Percentiles rank a stretch among this genome's conserved stretches.
Conservation (phyloP, 2,888 invertebrate species). For the Pseudococcus viburni region DNA sequence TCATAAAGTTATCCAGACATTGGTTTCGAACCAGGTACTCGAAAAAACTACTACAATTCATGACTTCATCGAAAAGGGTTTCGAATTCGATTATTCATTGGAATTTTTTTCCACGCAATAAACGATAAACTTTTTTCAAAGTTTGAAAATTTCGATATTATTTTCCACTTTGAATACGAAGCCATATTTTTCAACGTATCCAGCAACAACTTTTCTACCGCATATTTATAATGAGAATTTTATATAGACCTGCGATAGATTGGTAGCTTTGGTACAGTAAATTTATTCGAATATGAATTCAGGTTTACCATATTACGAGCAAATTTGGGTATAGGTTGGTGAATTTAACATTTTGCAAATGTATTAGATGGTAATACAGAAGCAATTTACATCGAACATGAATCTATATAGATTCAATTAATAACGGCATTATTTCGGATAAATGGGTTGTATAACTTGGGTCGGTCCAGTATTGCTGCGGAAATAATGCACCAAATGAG, state of each 20-base stretch:
- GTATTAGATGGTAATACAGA: no score
- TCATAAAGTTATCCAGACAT: neutral
- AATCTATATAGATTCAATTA: no score
- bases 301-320: no score
- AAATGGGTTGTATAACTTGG: no score
- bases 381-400: no score
- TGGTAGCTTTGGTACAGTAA: neutral
- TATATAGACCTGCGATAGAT: neutral
- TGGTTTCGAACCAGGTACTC: neutral
- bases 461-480: no score
- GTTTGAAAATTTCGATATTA: slow-evolving; percentile 3
- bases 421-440: no score
- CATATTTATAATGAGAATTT: slow-evolving; percentile 8
- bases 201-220: neutral
- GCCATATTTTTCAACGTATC: neutral
- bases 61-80: neutral
- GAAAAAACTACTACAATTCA: neutral
- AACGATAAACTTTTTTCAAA: neutral
- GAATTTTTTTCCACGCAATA: neutral
- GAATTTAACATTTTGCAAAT: no score
- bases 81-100: neutral
- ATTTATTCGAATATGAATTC: no score
- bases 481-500: no score
- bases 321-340: no score
- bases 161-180: slow-evolving; percentile 21